phyloP scores from a whole-genome alignment of 2,888 invertebrate species.

The Cantharis nigra region DNA sequence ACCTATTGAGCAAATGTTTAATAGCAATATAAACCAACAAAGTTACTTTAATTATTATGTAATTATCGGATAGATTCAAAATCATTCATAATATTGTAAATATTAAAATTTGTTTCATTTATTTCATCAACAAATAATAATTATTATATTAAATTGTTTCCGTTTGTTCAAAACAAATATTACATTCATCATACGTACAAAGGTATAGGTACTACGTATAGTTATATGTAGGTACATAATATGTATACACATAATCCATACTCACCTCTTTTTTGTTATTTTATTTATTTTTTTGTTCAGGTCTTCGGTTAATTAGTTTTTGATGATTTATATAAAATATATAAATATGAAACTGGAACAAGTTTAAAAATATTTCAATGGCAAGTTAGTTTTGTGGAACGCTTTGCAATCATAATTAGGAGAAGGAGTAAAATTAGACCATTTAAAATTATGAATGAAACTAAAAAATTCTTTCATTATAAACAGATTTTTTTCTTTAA shows the following conservation, averaged over 20 bases:
- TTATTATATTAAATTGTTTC: background rate
- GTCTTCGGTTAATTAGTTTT: background rate
- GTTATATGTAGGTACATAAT: no score
- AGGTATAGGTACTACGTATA: no score
- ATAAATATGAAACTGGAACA: background rate
- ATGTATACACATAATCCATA: no score
- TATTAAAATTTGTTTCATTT: background rate
- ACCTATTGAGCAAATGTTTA: constrained; percentile 14
- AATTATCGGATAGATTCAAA: background rate
- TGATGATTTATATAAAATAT: background rate
- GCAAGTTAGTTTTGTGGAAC: background rate
- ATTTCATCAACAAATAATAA: background rate
- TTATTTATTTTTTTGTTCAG: background rate
- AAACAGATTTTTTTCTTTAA: background rate
- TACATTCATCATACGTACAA: background rate
- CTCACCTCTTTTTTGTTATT: background rate
- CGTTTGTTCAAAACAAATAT: background rate
- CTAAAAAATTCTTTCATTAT: background rate
- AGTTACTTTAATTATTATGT: background rate
- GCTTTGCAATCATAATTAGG: background rate
- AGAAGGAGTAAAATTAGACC: background rate
- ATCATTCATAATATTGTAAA: background rate
- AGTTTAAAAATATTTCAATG: constrained; percentile 1
- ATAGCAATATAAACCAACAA: constrained; percentile 10
- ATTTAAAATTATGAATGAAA: background rate